Percentiles rank a stretch among this genome's conserved stretches.
Evolutionary conservation across 2,888 invertebrate genomes (phyloP).

Genomic region (Esperia sulphurella): DNA sequence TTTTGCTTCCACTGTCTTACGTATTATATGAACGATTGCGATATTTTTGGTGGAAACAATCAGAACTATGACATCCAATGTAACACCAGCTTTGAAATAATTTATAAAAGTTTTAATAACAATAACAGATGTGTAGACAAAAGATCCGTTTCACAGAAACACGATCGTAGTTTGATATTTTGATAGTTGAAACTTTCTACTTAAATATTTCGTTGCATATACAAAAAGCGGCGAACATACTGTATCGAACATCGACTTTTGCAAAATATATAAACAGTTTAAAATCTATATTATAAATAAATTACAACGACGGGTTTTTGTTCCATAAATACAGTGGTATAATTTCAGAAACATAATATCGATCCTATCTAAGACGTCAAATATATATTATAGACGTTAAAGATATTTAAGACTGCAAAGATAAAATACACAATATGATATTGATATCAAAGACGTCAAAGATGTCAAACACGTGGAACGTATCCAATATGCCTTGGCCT

Average conservation of each 20-base stretch:
- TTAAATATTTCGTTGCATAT: conserved; percentile 55
- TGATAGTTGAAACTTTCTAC: not conserved
- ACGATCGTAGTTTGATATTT: conserved; percentile 7
- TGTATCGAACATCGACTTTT: conserved; percentile 27
- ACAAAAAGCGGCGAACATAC: conserved; percentile 46
- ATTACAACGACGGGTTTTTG: conserved; percentile 30
- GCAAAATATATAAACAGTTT: conserved; percentile 16
- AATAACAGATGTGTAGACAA: not conserved
- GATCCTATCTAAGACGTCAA: too few relatives aligned
- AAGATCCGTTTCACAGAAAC: conserved; percentile 40
- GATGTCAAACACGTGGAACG: too few relatives aligned
- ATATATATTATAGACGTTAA: too few relatives aligned
- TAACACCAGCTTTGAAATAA: too few relatives aligned
- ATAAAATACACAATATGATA: too few relatives aligned
- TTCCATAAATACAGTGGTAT: not conserved
- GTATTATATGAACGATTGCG: too few relatives aligned
- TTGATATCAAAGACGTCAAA: too few relatives aligned
- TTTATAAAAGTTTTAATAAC: not conserved
- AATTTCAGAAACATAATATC: not conserved
- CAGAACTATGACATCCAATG: too few relatives aligned
- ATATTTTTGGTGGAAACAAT: too few relatives aligned
- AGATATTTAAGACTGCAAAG: too few relatives aligned
- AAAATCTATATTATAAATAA: conserved; percentile 13
- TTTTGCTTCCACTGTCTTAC: too few relatives aligned
- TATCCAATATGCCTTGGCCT: too few relatives aligned